Evolutionary conservation across 2,888 invertebrate genomes (phyloP), one percentile per base, ranked within the genome.

Genomic region (Petrolisthes manimaculis): DNA sequence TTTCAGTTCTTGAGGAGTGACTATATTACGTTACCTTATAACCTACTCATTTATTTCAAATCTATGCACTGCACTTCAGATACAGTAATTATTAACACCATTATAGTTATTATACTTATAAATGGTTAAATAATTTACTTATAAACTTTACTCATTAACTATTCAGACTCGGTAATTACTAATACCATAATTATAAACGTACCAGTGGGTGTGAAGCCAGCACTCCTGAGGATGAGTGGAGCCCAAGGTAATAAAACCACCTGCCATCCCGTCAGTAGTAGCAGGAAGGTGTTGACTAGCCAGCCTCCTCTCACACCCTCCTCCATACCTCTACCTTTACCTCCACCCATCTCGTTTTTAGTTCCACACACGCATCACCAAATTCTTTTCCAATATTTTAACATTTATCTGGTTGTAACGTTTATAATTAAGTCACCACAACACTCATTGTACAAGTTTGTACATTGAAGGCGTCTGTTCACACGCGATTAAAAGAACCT

Each of bases 241-340:
- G 79, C 51, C 90, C 90, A 90, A 14, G 88, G 90, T 4, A 90
- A 69, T 4, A 90, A 37, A 18, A 90, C 82, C 6, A 71, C 80
- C n/a, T 90, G 86, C 24, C 85, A 85, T n/a, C 86, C 88, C 77
- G 86, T 88, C 86, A 90, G 83, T 18, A 90, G 75, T 5, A 90
- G 77, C 53, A 90, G 85, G 75, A 90, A 90, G 54, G 80, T 80
- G 56, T 77, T 90, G 12, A 90, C 83, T 21, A 77, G 83, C 90
- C 90, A 90, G 54, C 83, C 83, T 9, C 90, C 90, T 55, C 74
- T 86, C 78, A 90, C 88, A 21, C 79, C 86, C 69, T 37, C 69
- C 18, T 78, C 83, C 77, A 51, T 54, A 51, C 87, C 84, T 61
- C n/a, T 55, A 8, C 85, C 69, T 14, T 2, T 51, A 24, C 67